These are phyloP conservation scores for Centruroides sculpturatus DNA, from an alignment of 1,140 invertebrate genomes.

Conservation along the genomic window DNA sequence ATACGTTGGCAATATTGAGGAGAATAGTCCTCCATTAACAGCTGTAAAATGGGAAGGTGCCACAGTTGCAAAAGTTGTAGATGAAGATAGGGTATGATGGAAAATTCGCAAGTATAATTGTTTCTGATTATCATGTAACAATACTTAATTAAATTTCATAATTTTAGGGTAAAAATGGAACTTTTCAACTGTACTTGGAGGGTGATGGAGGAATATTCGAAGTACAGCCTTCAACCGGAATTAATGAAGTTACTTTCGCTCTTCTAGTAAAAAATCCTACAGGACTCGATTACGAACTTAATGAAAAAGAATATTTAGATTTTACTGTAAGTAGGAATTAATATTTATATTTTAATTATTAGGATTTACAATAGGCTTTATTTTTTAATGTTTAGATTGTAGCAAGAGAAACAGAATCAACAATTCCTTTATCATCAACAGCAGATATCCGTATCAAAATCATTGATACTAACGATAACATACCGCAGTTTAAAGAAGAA, in stretches of 20 bases:
- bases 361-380: too few species aligned
- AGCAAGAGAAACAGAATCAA: slow-evolving; percentile 44
- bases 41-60: slow-evolving; percentile 14
- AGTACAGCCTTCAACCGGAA: slow-evolving; percentile 70
- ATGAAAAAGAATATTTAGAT: slow-evolving; percentile 43
- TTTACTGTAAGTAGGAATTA: slow-evolving; percentile 39
- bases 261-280: slow-evolving; percentile 67
- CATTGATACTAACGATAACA: slow-evolving; percentile 78
- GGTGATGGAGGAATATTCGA: slow-evolving; percentile 78
- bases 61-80: slow-evolving; percentile 3
- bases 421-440: slow-evolving; percentile 42
- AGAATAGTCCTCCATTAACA: slow-evolving; percentile 52
- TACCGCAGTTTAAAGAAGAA: slow-evolving; percentile 57
- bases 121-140: too few species aligned
- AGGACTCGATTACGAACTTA: slow-evolving; percentile 64
- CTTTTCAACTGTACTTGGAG: slow-evolving; percentile 59
- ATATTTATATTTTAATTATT: too few species aligned
- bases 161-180: slow-evolving; percentile 52
- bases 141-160: neutral
- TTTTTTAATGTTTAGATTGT: slow-evolving; percentile 40
- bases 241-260: slow-evolving; percentile 58
- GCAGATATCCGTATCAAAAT: slow-evolving; percentile 63
- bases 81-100: slow-evolving; percentile 10
- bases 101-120: too few species aligned
- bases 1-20: slow-evolving; percentile 56